Base-by-base conservation (phyloP, 1,140 invertebrate species). In the Choristoneura fumiferana region DNA sequence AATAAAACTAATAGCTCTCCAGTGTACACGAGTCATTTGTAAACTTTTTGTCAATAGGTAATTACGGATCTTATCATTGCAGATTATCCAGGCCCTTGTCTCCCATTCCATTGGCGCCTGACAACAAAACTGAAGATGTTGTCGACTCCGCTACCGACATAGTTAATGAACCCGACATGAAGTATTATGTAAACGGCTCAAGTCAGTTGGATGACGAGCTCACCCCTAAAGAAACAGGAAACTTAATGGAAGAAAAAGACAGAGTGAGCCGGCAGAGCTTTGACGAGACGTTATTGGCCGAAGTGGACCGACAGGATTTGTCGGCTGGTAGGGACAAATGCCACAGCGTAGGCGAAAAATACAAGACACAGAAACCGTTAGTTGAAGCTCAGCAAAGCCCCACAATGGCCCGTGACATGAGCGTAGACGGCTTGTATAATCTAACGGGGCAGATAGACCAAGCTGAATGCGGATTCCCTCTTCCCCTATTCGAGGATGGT, bases 401-500 rank as follows among this genome's bases (percentile, higher is more conserved):
- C 4, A 89, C 88, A 1, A 87, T 90, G 87, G 81, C 88, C 9
- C 77, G 89, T 65, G 89, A 90, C 58, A 90, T 90, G 88, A 90
- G 89, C 67, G 85, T 90, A 0, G 89, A 90, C 63, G 89, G 89
- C 4, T 58, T 90, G 4, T 81, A 84, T 40, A 89, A 87, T 68
- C 70, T 90, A 53, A 89, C 81, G 5, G 91, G 92, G 18, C 92
- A 93, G 65, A 84, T 95, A 34, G 93, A 93, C 81, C 92, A 93
- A 38, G 90, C 93, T 37, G 92, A 94, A 17, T 98, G 95, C 89
- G 97, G 97, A 10, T 93, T 98, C 68, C 98, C 98, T 1, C 89
- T 99, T 12, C 91, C 93, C 62, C 91, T 99, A 54, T 99, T 98
- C 87, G 95, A 94, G 22, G 95, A 97, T 93, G 98, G 98, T 36